A percentile compares a stretch with the other conserved stretches of the same genome.
phyloP scores from a whole-genome alignment of 2,888 invertebrate genomes.

The Ornithoptera priamus region DNA sequence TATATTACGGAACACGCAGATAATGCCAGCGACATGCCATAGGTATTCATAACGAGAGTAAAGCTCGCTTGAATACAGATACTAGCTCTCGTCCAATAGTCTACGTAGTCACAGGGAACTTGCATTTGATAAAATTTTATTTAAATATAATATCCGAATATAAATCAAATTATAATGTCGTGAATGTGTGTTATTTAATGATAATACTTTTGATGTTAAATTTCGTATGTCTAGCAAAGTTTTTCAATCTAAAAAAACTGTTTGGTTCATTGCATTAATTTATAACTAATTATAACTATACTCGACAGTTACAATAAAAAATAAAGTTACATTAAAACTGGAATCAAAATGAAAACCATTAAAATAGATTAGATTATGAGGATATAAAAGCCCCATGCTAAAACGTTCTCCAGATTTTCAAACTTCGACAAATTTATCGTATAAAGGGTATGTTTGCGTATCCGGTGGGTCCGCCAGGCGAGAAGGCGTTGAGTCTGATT shows the following conservation, averaged over 20 bases:
- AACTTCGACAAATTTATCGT: constrained; percentile 43
- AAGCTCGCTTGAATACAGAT: constrained; percentile 67
- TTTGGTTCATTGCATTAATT: not conserved
- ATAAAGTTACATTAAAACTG: not conserved
- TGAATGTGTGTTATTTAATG: too few relatives aligned
- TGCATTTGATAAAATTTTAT: too few relatives aligned
- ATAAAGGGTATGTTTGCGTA: constrained; percentile 48
- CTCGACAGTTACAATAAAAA: not conserved
- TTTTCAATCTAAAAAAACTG: too few relatives aligned
- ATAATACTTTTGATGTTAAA: too few relatives aligned
- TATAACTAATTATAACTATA: not conserved
- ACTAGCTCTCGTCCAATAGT: constrained; percentile 34
- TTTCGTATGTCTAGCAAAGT: too few relatives aligned
- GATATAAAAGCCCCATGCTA: constrained; percentile 6
- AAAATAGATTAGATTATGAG: not conserved
- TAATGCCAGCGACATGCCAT: constrained; percentile 69
- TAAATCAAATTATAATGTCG: too few relatives aligned
- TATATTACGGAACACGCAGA: constrained; percentile 76
- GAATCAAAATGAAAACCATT: not conserved
- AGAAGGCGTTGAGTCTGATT: constrained; percentile 52
- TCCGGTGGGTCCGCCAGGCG: constrained; percentile 33
- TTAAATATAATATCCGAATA: too few relatives aligned
- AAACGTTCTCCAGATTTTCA: constrained; percentile 32
- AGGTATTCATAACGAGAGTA: constrained; percentile 74
- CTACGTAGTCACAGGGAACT: too few relatives aligned